A percentile compares a stretch with the other conserved stretches of the same genome.
These are phyloP conservation scores for Gnatocerus cornutus DNA, from an alignment of 2,888 invertebrate genomes.

Conservation along the genomic window DNA sequence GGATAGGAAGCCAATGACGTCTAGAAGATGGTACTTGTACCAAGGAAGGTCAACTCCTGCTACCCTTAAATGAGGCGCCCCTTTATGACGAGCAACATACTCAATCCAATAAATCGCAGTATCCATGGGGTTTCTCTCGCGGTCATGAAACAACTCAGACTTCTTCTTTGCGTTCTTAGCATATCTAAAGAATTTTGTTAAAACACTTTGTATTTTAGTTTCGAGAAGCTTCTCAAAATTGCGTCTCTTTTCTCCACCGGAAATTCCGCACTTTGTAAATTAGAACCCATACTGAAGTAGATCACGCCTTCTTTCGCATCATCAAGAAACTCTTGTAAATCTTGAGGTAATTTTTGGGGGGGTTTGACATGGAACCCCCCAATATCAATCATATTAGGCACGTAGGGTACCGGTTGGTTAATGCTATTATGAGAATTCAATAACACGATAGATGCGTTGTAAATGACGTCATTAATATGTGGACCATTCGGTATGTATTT, in stretches of 20 bases:
- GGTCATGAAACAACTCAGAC: conserved; percentile 50
- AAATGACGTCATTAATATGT: conserved; percentile 56
- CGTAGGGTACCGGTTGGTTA: conserved; percentile 71
- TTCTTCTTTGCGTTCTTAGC: conserved; percentile 36
- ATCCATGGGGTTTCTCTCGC: conserved; percentile 51
- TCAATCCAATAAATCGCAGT: conserved; percentile 54
- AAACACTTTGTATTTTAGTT: conserved; percentile 77
- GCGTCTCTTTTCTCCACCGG: conserved; percentile 72
- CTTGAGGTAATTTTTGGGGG: conserved; percentile 63
- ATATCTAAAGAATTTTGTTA: too few species aligned
- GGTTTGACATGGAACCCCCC: conserved; percentile 73
- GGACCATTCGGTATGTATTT: conserved; percentile 59
- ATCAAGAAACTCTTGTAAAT: conserved; percentile 73
- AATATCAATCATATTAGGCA: conserved; percentile 75
- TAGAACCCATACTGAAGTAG: conserved; percentile 77
- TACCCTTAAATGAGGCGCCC: conserved; percentile 24
- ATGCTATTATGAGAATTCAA: conserved; percentile 72
- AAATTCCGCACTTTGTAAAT: conserved; percentile 74
- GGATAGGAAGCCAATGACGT: conserved; percentile 22
- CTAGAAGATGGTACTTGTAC: conserved; percentile 44
- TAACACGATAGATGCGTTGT: conserved; percentile 63
- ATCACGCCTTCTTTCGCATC: conserved; percentile 73
- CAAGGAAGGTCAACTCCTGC: conserved; percentile 45
- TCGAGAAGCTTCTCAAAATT: conserved; percentile 75
- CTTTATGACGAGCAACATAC: conserved; percentile 49